Conservation (phyloP, 2,113 vertebrate species). For the Corvus cornix region DNA sequence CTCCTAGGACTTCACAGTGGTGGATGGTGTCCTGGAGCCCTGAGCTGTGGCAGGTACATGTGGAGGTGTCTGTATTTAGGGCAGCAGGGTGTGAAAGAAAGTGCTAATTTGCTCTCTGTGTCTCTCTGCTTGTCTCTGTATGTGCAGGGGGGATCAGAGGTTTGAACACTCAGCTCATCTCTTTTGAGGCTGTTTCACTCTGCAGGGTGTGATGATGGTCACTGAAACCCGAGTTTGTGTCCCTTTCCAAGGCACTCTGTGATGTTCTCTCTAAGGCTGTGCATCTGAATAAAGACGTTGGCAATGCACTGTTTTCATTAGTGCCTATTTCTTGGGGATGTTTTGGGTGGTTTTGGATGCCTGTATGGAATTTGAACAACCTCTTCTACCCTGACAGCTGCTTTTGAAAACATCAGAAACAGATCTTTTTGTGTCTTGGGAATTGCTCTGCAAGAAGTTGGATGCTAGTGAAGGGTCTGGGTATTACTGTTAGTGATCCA, state of each 20-base stretch:
- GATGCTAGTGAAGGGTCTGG: not conserved
- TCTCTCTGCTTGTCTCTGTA: not conserved
- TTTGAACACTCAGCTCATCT: not conserved
- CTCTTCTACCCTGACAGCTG: not conserved
- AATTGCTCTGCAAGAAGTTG: not conserved
- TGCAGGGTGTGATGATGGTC: not conserved
- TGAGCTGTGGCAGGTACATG: not conserved
- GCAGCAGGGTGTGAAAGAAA: not conserved
- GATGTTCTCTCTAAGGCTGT: rapidly evolving
- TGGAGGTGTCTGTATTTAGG: not conserved
- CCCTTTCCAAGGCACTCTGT: not conserved
- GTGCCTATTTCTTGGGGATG: not conserved
- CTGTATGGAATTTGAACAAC: not conserved
- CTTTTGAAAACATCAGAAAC: not conserved
- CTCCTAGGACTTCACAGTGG: not conserved
- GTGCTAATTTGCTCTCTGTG: not conserved
- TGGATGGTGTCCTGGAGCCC: not conserved
- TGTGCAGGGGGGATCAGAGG: not conserved
- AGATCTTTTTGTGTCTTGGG: not conserved
- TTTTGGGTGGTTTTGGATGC: not conserved
- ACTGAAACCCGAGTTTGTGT: not conserved
- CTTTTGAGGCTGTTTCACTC: not conserved
- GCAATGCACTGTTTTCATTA: not conserved
- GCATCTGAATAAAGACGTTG: not conserved
- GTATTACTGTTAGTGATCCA: not conserved